Evolutionary conservation across 2,888 invertebrate species (phyloP), one percentile per base, ranked within the genome.

Genomic region (Brenthis hecate): DNA sequence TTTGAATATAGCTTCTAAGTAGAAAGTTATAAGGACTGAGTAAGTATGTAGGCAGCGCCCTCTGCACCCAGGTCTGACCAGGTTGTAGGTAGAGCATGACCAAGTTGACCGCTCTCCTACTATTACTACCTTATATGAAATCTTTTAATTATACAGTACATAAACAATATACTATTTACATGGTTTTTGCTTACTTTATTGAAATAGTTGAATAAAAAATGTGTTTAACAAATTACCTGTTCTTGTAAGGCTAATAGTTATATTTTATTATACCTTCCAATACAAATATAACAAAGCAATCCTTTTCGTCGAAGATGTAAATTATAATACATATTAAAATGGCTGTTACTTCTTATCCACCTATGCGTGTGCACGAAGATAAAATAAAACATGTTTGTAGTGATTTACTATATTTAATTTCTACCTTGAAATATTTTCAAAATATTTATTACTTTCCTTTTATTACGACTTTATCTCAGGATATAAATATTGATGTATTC

Each of bases 1-100:
- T 57, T 64, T 60, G 55, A 70, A 65, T 65, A 58, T 68, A 70
- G 70, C 50, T 70, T 65, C 53, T 72, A 72, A 69, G 50, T 65
- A 43, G 57, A 51, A 60, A 56, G 56, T 51, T 51, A 43, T 72
- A 72, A 72, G 71, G 57, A 19, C 61, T 61, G 36, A 55, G 36
- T n/a, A 47, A 54, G 28, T 61, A 55, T 47, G 57, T 66, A 65
- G n/a, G 69, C 23, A 66, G 70, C 51, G 66, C 69, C 70, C 68
- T 73, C 70, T 60, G 64, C 70, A 66, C 66, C 61, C 55, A 14
- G 65, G 67, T 65, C 66, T 66, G 64, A 43, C 60, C 62, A 63
- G 28, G 64, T 65, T 62, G 68, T 66, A 73, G 72, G 66, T 72
- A 74, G 74, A 76, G 72, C 75, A 74, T 77, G 76, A 77, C 74